Base-by-base conservation (phyloP, 1,140 invertebrate genomes). In the Drosophila suzukii region DNA sequence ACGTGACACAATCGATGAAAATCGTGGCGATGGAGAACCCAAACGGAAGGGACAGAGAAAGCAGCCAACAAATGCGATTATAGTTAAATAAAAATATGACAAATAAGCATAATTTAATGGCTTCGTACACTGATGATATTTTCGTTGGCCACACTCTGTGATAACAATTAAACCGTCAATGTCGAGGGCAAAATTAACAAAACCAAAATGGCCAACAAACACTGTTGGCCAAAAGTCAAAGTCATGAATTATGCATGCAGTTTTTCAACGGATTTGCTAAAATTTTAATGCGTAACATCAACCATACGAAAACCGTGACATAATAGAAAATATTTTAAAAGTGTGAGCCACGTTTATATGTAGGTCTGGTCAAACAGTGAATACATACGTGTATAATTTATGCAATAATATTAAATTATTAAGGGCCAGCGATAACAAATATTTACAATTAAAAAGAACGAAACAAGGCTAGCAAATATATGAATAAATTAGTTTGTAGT, bases 121-220 rank as follows among this genome's bases (percentile, higher is more conserved):
- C 59, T 57, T 57, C 62, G 55, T 65, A 72, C 60, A 50, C 65
- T 67, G 44, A 74, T 72, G 57, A 51, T 50, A 38, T 41, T 57
- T 44, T 44, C 32, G 30, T 58, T 53, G 46, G 39, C 62, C 44
- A 60, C 44, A 57, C 38, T 46, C n/a, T 46, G 39, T 56, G 53
- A 63, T 43, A 71, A 80, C 81, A 84, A 84, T 84, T 84, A 84
- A 76, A 72, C 76, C 81, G 27, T 54, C 77, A 84, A 84, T 83
- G 79, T 83, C 80, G 75, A 78, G 79, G 75, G 75, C 75, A 53
- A 60, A 62, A 62, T 32, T 17, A 50, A 41, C 34, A 57, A 32
- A 32, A 17, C 20, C 30, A 20, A 72, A 13, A 38, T 36, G 17
- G 32, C 17, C 46, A 44, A 34, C 32, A 47, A 53, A 36, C 43